A percentile compares a stretch with the other conserved stretches of the same genome.
These are phyloP conservation scores for Drosophila lacteicornis DNA, from an alignment of 1,140 invertebrate genomes.

Conservation along the genomic window DNA sequence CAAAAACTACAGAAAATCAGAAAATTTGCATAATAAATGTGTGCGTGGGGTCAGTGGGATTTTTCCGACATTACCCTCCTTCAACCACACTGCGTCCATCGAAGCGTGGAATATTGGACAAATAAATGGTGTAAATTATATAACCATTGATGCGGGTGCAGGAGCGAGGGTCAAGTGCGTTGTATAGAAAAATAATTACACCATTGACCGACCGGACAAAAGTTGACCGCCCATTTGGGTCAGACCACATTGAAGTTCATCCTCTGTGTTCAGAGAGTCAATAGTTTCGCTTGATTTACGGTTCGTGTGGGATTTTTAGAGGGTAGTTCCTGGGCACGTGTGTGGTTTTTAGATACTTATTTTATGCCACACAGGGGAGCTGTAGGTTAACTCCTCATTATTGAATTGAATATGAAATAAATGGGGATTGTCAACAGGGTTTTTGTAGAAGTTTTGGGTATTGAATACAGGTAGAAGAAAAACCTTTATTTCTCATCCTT, in stretches of 20 bases:
- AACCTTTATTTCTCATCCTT: not conserved
- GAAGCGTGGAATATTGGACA: constrained; percentile 56
- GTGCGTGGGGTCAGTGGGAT: not conserved
- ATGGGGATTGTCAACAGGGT: not conserved
- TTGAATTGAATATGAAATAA: constrained; percentile 23
- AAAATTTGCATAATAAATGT: constrained; percentile 68
- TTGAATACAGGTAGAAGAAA: too few relatives aligned
- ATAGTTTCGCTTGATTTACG: constrained; percentile 53
- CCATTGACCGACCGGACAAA: constrained; percentile 60
- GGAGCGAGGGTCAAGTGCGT: constrained; percentile 39
- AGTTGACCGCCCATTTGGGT: constrained; percentile 59
- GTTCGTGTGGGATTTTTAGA: not conserved
- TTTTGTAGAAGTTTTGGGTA: too few relatives aligned
- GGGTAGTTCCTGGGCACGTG: constrained; percentile 42
- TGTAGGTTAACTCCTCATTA: constrained; percentile 5
- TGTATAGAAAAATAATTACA: constrained; percentile 53
- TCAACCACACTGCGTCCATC: constrained; percentile 17
- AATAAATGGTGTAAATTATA: constrained; percentile 73
- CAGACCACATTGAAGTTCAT: constrained; percentile 42
- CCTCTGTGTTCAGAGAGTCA: constrained; percentile 19
- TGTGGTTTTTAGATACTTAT: constrained; percentile 41
- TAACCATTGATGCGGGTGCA: constrained; percentile 50
- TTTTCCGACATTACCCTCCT: constrained; percentile 22
- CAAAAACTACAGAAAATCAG: constrained; percentile 17
- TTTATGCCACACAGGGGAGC: constrained; percentile 50